Conservation (phyloP, 2,888 invertebrate species). For the Zele albiditarsus region DNA sequence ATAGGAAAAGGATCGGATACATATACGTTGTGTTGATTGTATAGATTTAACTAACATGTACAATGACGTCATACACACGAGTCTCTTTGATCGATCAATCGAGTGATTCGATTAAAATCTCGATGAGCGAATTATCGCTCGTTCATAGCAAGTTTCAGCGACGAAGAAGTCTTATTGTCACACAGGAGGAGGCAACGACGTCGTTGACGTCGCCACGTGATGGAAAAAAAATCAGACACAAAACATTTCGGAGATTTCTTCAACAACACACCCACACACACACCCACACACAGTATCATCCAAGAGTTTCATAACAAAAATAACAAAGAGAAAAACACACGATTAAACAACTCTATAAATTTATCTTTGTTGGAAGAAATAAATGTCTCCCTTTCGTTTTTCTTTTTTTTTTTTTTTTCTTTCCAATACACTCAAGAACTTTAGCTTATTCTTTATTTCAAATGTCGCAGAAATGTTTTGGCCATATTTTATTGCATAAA, state of each 20-base stretch:
- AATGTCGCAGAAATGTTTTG: constrained; percentile 12
- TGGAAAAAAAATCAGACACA: constrained; percentile 47
- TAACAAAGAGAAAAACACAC: background rate
- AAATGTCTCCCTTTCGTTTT: background rate
- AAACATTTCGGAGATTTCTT: background rate
- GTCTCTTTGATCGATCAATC: constrained; percentile 65
- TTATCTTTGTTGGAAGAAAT: background rate
- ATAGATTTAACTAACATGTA: constrained; percentile 42
- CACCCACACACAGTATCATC: background rate
- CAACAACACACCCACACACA: too few relatives aligned
- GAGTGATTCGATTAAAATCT: constrained; percentile 67
- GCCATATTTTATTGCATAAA: background rate
- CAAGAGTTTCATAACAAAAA: background rate
- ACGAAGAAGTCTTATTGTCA: constrained; percentile 39
- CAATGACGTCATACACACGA: constrained; percentile 57
- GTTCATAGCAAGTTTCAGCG: constrained; percentile 36
- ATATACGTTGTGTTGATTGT: constrained; percentile 13
- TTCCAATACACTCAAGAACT: constrained; percentile 1
- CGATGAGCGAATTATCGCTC: constrained; percentile 51
- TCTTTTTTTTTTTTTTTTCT: too few relatives aligned
- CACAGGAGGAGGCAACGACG: constrained; percentile 44
- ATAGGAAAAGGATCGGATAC: background rate
- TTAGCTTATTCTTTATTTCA: background rate
- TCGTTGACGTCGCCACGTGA: constrained; percentile 46
- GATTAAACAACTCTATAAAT: background rate